These are phyloP conservation scores for Harpagoxenus sublaevis DNA, from an alignment of 2,888 invertebrate species.

Conservation along the genomic window DNA sequence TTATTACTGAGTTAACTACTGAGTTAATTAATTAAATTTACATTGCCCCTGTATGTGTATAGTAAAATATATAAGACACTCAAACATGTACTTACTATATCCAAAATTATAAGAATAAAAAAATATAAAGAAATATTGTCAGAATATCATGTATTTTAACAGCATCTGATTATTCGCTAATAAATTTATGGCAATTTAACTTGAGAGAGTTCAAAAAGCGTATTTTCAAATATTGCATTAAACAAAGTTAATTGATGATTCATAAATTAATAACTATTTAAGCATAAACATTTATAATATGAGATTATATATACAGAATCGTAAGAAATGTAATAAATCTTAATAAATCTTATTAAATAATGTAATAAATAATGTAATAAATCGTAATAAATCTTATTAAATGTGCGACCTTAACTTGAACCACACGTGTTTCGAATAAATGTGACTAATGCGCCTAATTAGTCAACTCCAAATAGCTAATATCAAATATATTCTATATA, in stretches of 20 bases:
- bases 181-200: not conserved
- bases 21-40: not conserved
- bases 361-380: not conserved
- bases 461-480: not conserved
- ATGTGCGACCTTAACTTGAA: not conserved
- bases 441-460: slow-evolving; percentile 30
- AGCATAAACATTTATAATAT: not conserved
- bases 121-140: not conserved
- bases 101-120: not conserved
- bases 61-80: not conserved
- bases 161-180: not conserved
- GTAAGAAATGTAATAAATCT: not conserved
- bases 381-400: slow-evolving; percentile 35
- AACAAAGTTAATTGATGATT: not conserved
- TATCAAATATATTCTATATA: slow-evolving; percentile 3
- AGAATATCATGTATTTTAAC: not conserved
- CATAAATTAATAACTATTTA: not conserved
- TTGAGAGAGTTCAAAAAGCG: not conserved
- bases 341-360: slow-evolving; percentile 15
- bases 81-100: not conserved
- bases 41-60: not conserved
- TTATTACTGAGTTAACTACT: not conserved
- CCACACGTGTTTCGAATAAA: slow-evolving; percentile 4
- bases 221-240: not conserved
- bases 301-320: not conserved